phyloP scores from a whole-genome alignment of 2,888 invertebrate species.

The Parnassius mnemosyne region DNA sequence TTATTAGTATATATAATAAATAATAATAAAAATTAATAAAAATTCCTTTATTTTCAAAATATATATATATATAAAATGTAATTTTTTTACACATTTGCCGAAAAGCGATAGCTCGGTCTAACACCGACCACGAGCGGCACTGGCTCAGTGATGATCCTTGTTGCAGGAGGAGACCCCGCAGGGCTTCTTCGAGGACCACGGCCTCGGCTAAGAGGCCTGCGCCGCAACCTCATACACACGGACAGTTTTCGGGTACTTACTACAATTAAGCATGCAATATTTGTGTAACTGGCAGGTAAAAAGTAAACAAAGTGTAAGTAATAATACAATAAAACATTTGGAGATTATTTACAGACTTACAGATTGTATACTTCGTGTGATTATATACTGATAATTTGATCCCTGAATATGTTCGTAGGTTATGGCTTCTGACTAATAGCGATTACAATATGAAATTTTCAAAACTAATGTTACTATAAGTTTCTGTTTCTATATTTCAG shows the following conservation, averaged over 20 bases:
- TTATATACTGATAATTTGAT: too few relatives aligned
- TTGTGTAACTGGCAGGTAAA: conserved; percentile 16
- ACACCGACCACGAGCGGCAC: conserved; percentile 73
- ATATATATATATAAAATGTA: too few relatives aligned
- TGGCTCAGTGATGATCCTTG: conserved; percentile 80
- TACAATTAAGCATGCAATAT: conserved; percentile 2
- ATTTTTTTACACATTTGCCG: conserved; percentile 40
- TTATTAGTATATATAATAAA: too few relatives aligned
- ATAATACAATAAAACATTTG: background rate
- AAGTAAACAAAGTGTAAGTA: background rate
- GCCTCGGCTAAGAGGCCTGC: conserved; percentile 87
- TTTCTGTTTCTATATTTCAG: too few relatives aligned
- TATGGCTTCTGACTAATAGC: too few relatives aligned
- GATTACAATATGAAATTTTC: too few relatives aligned
- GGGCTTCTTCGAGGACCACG: conserved; percentile 99
- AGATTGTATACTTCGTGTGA: background rate
- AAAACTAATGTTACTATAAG: too few relatives aligned
- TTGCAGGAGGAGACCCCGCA: conserved; percentile 99
- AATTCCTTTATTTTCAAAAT: too few relatives aligned
- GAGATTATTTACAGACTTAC: background rate
- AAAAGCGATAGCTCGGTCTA: conserved; percentile 62
- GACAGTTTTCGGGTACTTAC: conserved; percentile 5
- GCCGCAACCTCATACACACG: background rate
- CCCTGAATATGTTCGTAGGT: too few relatives aligned
- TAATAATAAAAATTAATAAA: too few relatives aligned